A percentile compares a stretch with the other conserved stretches of the same genome.
phyloP scores from a whole-genome alignment of 1,140 invertebrate species.

The Elymnias hypermnestra region DNA sequence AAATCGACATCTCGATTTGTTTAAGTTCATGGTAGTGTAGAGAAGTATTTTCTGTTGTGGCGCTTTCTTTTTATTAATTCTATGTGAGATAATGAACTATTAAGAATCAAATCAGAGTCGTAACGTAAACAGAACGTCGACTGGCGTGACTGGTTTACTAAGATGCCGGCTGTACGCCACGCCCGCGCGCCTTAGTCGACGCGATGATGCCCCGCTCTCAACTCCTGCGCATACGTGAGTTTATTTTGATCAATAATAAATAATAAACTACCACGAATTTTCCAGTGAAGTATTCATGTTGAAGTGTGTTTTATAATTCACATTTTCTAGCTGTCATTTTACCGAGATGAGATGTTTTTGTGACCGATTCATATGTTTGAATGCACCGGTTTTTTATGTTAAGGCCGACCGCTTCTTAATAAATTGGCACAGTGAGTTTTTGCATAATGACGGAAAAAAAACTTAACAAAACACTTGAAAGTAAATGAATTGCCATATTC shows the following conservation, averaged over 20 bases:
- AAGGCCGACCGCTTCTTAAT: conserved; percentile 9
- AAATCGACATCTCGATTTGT: too few species aligned
- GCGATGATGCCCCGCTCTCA: conserved; percentile 55
- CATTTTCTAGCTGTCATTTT: too few species aligned
- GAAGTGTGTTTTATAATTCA: too few species aligned
- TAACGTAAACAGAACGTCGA: conserved; percentile 29
- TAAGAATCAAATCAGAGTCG: conserved; percentile 5
- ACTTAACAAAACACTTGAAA: not conserved
- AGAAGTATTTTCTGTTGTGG: too few species aligned
- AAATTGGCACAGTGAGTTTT: conserved; percentile 2
- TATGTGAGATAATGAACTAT: conserved; percentile 66
- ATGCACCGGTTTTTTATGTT: conserved; percentile 2
- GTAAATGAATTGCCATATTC: too few species aligned
- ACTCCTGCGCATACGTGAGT: conserved; percentile 63
- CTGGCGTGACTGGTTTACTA: conserved; percentile 51
- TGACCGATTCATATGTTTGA: not conserved
- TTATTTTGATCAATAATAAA: not conserved
- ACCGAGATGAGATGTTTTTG: not conserved
- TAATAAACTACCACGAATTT: too few species aligned
- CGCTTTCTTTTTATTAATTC: too few species aligned
- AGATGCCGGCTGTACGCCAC: conserved; percentile 24
- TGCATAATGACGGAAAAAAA: not conserved
- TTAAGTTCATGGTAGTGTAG: too few species aligned
- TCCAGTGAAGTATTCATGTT: too few species aligned
- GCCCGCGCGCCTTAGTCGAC: conserved; percentile 46